Percentiles rank a stretch among this genome's conserved stretches.
These are phyloP conservation scores for Parthenolecanium corni DNA, from an alignment of 2,888 invertebrate species.

Conservation along the genomic window DNA sequence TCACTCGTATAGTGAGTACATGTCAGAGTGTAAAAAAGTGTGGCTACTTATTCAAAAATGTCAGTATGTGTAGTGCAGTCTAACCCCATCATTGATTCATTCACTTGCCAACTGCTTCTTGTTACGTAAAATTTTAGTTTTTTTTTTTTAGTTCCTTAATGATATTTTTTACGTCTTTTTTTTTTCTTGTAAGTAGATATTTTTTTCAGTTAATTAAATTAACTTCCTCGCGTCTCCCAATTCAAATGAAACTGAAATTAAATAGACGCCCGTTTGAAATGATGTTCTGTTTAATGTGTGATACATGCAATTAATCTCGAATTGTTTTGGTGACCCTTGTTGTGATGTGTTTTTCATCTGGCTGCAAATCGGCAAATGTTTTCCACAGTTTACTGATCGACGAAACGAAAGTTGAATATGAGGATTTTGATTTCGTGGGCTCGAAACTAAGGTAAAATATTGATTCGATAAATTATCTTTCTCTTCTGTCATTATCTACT, in stretches of 20 bases:
- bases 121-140: slow-evolving; percentile 13
- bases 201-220: not conserved
- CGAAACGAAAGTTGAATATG: too few relatives aligned
- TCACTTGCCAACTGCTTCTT: slow-evolving; percentile 7
- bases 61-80: slow-evolving; percentile 10
- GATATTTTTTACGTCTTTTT: not conserved
- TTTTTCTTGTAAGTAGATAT: not conserved
- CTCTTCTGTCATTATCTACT: too few relatives aligned
- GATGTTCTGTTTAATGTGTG: not conserved
- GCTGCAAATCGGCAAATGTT: slow-evolving; percentile 8
- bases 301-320: not conserved
- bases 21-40: slow-evolving; percentile 23
- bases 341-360: not conserved
- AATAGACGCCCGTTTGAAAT: too few relatives aligned
- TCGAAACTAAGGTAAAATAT: too few relatives aligned
- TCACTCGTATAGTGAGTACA: slow-evolving; percentile 4
- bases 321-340: not conserved
- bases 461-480: too few relatives aligned
- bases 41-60: slow-evolving; percentile 26
- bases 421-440: too few relatives aligned
- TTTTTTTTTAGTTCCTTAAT: slow-evolving; percentile 4
- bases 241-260: too few relatives aligned
- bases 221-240: too few relatives aligned
- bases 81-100: slow-evolving; percentile 19
- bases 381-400: too few relatives aligned